These are phyloP conservation scores for Paedocypris sp. DNA, from an alignment of 2,113 vertebrate species.

Conservation along the genomic window DNA sequence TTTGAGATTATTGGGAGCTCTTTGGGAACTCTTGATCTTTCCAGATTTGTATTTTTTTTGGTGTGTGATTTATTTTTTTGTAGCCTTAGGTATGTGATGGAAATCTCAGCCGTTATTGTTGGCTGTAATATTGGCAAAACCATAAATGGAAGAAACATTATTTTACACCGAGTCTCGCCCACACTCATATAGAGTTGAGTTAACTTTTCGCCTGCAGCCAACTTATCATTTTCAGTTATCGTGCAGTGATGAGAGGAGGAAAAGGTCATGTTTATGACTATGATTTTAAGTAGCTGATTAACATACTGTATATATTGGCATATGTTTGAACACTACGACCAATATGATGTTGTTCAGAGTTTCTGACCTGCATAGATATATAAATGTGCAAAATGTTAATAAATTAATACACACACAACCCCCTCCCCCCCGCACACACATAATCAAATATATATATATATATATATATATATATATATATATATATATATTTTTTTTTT, in stretches of 20 bases:
- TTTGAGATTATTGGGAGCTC: too few relatives aligned
- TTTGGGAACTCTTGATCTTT: too few relatives aligned
- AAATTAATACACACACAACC: too few relatives aligned
- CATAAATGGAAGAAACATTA: constrained; percentile 23
- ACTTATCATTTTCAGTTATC: not conserved
- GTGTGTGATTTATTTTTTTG: constrained; percentile 36
- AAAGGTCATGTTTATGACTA: not conserved
- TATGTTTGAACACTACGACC: not conserved
- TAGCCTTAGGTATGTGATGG: constrained; percentile 10
- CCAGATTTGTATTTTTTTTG: too few relatives aligned
- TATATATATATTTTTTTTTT: too few relatives aligned
- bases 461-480: too few relatives aligned
- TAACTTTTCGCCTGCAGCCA: not conserved
- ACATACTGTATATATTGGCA: not conserved
- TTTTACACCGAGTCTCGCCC: not conserved
- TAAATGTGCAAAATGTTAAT: too few relatives aligned
- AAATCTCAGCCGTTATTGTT: constrained; percentile 26
- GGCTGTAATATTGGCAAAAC: constrained; percentile 22
- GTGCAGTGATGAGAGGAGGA: not conserved
- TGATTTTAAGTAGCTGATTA: not conserved
- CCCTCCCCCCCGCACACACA: too few relatives aligned
- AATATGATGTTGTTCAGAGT: too few relatives aligned
- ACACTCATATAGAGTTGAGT: not conserved
- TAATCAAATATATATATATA: too few relatives aligned
- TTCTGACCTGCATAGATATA: too few relatives aligned